Percentiles rank a stretch among this genome's conserved stretches.
Conservation (phyloP, 2,797 vertebrate genomes). For the Eospalax fontanierii region DNA sequence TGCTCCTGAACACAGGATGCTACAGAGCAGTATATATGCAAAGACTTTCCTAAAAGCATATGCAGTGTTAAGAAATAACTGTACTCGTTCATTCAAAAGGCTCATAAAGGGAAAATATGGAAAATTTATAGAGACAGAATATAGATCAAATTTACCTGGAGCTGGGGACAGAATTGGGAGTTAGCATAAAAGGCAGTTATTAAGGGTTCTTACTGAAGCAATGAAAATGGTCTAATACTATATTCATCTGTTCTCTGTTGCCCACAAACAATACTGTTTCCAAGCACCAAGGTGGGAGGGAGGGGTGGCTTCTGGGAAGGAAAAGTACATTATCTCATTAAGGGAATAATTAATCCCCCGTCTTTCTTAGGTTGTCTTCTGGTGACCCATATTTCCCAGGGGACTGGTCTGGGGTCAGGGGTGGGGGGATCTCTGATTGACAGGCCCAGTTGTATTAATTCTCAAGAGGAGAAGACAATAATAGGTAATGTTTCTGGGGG, state of each 20-base stretch:
- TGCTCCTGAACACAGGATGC: not conserved
- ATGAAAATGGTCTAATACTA: not conserved
- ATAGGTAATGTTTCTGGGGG: not conserved
- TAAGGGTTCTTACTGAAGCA: not conserved
- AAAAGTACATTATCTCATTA: not conserved
- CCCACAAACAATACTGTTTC: not conserved
- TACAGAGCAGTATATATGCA: not conserved
- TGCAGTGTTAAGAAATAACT: not conserved
- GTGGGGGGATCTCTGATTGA: not conserved
- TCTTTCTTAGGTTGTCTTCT: not conserved
- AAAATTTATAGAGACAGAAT: not conserved
- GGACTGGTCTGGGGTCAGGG: not conserved
- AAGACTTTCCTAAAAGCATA: not conserved
- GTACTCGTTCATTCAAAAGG: not conserved
- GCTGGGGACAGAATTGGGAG: not conserved
- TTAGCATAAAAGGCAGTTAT: not conserved
- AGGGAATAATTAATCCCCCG: not conserved
- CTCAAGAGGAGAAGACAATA: not conserved
- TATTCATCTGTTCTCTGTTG: not conserved
- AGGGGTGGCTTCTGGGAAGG: not conserved
- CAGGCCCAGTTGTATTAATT: not conserved
- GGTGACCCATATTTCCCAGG: not conserved
- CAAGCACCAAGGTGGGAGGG: not conserved
- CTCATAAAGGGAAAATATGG: slow-evolving; percentile 8
- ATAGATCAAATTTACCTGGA: not conserved